Conservation (phyloP, 2,113 vertebrate genomes). For the Mugil cephalus region DNA sequence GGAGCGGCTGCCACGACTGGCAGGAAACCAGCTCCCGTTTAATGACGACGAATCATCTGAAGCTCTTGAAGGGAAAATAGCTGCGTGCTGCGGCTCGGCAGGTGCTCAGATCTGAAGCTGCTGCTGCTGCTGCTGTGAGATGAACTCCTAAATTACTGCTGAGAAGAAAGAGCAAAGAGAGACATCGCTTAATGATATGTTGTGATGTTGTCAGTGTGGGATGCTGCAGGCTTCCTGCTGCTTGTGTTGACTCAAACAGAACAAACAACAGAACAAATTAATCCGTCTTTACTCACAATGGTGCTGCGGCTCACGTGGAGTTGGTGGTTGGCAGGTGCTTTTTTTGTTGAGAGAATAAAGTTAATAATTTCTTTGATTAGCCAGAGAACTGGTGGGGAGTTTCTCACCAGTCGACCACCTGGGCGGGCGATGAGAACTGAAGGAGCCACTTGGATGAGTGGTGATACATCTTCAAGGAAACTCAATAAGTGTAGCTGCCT, state of each 20-base stretch:
- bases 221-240: conserved; percentile 35
- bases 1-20: neutral
- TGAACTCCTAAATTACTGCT: conserved; percentile 47
- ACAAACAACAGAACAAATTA: conserved; percentile 35
- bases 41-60: conserved; percentile 27
- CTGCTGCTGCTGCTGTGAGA: conserved; percentile 1
- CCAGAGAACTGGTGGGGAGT: too few species aligned
- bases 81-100: conserved; percentile 34
- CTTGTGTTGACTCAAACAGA: conserved; percentile 39
- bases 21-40: conserved; percentile 41
- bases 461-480: too few species aligned
- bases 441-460: too few species aligned
- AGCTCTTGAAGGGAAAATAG: neutral
- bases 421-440: too few species aligned
- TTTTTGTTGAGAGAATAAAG: neutral
- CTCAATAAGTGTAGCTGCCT: too few species aligned
- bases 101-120: conserved; percentile 21
- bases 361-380: neutral
- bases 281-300: conserved; percentile 8
- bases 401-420: too few species aligned
- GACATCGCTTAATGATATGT: conserved; percentile 53
- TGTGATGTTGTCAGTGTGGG: conserved; percentile 46
- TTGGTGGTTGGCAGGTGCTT: neutral
- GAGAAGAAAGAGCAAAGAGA: conserved; percentile 26
- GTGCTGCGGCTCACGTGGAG: neutral